Conservation (phyloP, 2,888 invertebrate species). For the Epinotia demarniana region DNA sequence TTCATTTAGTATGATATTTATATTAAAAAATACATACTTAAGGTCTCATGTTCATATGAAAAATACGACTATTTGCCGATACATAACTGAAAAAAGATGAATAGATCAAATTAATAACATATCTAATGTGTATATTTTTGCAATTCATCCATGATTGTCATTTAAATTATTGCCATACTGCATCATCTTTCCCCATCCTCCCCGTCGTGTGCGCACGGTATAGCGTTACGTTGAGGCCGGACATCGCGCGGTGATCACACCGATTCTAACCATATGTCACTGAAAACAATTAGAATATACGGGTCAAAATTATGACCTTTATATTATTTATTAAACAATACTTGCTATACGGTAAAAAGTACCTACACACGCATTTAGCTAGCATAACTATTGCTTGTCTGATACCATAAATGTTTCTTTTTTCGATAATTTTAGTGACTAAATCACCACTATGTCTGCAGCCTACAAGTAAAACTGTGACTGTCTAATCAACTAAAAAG, state of each 20-base stretch:
- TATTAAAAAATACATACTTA: too few relatives aligned
- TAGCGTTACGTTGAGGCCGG: slow-evolving; percentile 73
- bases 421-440: background rate
- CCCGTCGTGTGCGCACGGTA: slow-evolving; percentile 61
- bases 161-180: background rate
- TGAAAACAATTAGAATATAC: background rate
- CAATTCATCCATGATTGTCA: background rate
- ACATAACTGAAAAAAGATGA: too few relatives aligned
- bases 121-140: too few relatives aligned
- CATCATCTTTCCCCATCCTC: slow-evolving; percentile 44
- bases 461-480: background rate
- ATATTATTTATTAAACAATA: background rate
- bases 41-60: too few relatives aligned
- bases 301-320: background rate
- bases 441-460: background rate
- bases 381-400: too few relatives aligned
- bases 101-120: too few relatives aligned
- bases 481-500: too few relatives aligned
- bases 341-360: too few relatives aligned
- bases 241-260: slow-evolving; percentile 65
- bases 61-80: too few relatives aligned
- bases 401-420: too few relatives aligned
- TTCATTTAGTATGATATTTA: too few relatives aligned
- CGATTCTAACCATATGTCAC: slow-evolving; percentile 39
- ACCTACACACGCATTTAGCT: too few relatives aligned